Evolutionary conservation across 2,888 invertebrate species (phyloP).

Genomic region (Lasius platythorax): DNA sequence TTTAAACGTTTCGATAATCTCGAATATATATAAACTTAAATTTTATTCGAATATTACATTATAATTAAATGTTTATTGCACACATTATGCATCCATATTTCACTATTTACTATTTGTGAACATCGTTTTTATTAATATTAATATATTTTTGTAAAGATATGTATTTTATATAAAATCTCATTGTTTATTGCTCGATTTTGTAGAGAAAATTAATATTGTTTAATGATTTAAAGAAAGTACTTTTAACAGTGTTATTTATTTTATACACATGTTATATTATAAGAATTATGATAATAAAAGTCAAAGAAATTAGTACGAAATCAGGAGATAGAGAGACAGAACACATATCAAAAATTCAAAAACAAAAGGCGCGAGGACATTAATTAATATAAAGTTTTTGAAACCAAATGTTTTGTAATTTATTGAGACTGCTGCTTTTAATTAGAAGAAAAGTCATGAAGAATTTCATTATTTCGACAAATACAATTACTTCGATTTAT

Average conservation of each 20-base stretch:
- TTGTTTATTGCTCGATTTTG: background rate
- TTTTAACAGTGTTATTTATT: conserved; percentile 24
- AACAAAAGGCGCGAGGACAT: background rate
- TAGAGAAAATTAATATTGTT: background rate
- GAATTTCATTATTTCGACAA: background rate
- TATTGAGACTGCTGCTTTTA: conserved; percentile 6
- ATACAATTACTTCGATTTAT: background rate
- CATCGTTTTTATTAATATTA: background rate
- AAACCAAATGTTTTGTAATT: background rate
- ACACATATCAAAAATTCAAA: conserved; percentile 37
- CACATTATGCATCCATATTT: background rate
- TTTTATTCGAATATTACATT: conserved; percentile 11
- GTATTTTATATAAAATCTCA: background rate
- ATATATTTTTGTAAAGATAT: background rate
- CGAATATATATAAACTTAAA: background rate
- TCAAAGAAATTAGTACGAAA: conserved; percentile 1
- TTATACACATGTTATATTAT: conserved; percentile 2
- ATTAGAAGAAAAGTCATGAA: background rate
- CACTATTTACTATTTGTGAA: conserved; percentile 13
- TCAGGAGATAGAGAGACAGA: conserved; percentile 14
- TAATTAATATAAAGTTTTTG: conserved; percentile 19
- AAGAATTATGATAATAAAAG: background rate
- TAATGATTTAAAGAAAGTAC: background rate
- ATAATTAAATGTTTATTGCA: conserved; percentile 10
- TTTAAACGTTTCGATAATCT: conserved; percentile 9